phyloP scores from a whole-genome alignment of 2,797 vertebrate genomes.

The Gallirallus australis region DNA sequence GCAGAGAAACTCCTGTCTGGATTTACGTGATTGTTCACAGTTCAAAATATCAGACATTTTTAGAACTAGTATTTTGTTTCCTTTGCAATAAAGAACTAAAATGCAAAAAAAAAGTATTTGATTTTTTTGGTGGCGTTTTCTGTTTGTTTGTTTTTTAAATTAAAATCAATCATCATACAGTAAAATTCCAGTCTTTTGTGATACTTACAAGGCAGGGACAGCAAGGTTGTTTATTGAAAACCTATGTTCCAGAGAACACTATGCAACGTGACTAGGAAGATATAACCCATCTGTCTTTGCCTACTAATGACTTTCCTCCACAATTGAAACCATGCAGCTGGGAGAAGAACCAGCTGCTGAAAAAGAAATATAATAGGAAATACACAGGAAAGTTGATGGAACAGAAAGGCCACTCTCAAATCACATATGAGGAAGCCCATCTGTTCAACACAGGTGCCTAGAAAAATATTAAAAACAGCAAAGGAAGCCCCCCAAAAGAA shows the following conservation, averaged over 20 bases:
- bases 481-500: background rate
- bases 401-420: background rate
- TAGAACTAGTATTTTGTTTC: background rate
- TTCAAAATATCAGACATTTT: background rate
- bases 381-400: background rate
- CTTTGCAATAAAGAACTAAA: background rate
- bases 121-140: too few species aligned
- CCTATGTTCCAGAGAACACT: background rate
- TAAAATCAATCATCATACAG: background rate
- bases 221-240: background rate
- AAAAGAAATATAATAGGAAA: background rate
- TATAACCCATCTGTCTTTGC: background rate
- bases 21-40: background rate
- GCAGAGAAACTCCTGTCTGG: background rate
- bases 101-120: background rate
- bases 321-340: background rate
- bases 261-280: background rate
- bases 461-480: background rate
- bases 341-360: background rate
- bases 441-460: background rate
- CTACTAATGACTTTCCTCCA: background rate
- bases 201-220: background rate
- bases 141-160: too few species aligned
- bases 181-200: background rate
- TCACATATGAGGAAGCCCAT: background rate